Conservation (phyloP, 2,113 vertebrate species). For the Semnornis frantzii region DNA sequence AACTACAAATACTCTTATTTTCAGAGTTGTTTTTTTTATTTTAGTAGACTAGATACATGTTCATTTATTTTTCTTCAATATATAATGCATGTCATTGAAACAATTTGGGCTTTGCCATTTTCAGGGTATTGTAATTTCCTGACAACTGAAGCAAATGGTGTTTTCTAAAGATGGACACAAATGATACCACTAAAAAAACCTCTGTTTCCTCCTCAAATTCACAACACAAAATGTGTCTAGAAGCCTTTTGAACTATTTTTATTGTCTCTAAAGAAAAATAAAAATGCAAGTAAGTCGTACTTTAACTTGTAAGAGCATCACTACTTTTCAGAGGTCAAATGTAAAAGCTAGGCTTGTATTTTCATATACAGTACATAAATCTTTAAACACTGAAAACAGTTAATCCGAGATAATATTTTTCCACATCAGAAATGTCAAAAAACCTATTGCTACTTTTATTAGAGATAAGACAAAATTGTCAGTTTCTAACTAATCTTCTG, state of each 20-base stretch:
- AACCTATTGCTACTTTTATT: background rate
- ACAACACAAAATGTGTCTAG: background rate
- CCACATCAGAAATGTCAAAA: background rate
- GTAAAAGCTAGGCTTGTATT: background rate
- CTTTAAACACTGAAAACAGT: background rate
- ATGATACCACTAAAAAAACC: background rate
- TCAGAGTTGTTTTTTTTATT: background rate
- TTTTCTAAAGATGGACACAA: background rate
- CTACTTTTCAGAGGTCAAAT: background rate
- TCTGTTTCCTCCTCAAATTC: background rate
- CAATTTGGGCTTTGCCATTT: background rate
- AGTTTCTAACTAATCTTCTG: background rate
- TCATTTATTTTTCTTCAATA: background rate
- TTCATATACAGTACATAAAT: background rate
- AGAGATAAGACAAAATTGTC: background rate
- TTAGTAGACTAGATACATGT: background rate
- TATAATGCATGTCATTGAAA: background rate
- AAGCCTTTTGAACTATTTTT: background rate
- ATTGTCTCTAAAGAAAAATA: background rate
- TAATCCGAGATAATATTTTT: background rate
- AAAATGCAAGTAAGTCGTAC: background rate
- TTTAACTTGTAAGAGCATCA: background rate
- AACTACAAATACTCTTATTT: background rate
- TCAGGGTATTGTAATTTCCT: constrained; percentile 3
- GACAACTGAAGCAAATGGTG: background rate